phyloP scores from a whole-genome alignment of 23 tunicate species.

The Pegea sp. region DNA sequence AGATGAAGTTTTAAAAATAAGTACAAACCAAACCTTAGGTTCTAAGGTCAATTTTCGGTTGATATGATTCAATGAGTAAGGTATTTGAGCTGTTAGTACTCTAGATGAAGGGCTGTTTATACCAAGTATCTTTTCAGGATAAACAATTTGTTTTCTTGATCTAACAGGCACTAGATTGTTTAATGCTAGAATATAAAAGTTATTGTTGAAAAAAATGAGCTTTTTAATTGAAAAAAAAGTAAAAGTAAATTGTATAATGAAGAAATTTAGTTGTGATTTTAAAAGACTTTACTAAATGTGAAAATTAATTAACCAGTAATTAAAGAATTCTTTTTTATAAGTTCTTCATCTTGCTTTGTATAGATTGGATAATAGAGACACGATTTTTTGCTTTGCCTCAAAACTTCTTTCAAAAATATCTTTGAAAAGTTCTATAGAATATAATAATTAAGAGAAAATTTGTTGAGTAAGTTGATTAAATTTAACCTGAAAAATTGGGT shows the following conservation, averaged over 20 bases:
- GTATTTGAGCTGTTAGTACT: constrained; percentile 14
- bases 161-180: constrained; percentile 83
- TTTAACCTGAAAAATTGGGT: constrained; percentile 71
- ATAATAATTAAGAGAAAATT: constrained; percentile 2
- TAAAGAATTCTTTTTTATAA: constrained; percentile 27
- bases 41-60: constrained; percentile 77
- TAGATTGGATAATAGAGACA: constrained; percentile 67
- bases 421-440: constrained; percentile 57
- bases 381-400: constrained; percentile 61
- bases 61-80: constrained; percentile 73
- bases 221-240: not conserved
- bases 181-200: constrained; percentile 14
- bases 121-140: constrained; percentile 47
- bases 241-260: not conserved
- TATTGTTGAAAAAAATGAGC: not conserved
- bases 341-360: constrained; percentile 6
- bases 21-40: constrained; percentile 34
- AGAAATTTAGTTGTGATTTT: not conserved
- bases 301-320: constrained; percentile 33
- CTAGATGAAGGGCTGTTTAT: constrained; percentile 66
- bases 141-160: constrained; percentile 61
- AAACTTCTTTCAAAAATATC: constrained; percentile 67
- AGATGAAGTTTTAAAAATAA: not conserved
- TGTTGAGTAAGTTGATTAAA: no score
- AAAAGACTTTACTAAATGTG: not conserved